phyloP scores from a whole-genome alignment of 1,140 invertebrate genomes.

The Metaphire vulgaris region DNA sequence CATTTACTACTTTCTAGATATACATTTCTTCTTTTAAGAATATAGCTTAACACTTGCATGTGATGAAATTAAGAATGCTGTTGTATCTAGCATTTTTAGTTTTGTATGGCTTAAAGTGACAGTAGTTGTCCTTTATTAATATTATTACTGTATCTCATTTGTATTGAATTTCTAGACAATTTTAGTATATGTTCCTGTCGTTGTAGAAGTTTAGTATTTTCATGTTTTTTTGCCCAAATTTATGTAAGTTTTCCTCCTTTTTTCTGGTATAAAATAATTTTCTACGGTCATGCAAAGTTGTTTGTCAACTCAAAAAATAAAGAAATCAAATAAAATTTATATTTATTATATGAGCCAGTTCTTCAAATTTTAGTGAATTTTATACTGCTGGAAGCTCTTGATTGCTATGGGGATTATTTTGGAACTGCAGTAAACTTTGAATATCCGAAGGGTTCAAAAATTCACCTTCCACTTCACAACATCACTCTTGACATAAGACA shows the following conservation, averaged over 20 bases:
- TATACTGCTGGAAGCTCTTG: constrained; percentile 13
- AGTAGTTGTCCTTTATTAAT: too few species aligned
- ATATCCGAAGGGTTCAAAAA: constrained; percentile 36
- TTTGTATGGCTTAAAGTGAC: too few species aligned
- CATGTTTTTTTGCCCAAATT: neutral
- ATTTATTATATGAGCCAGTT: neutral
- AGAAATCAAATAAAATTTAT: neutral
- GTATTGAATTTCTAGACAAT: too few species aligned
- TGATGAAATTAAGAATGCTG: too few species aligned
- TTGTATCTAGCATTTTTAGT: too few species aligned
- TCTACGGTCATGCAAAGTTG: neutral
- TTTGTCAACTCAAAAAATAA: neutral
- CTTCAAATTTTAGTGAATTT: constrained; percentile 16
- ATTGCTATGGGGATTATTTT: neutral
- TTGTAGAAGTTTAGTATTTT: too few species aligned
- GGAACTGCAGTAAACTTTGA: neutral
- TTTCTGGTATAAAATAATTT: neutral
- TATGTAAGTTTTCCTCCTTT: too few species aligned
- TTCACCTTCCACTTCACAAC: constrained; percentile 41
- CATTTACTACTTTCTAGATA: too few species aligned
- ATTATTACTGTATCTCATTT: too few species aligned
- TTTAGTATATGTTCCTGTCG: too few species aligned
- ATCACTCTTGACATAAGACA: constrained; percentile 42
- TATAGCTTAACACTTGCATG: too few species aligned
- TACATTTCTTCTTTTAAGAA: too few species aligned